Base-by-base conservation (phyloP, 1,140 invertebrate genomes). In the Cydia strobilella region DNA sequence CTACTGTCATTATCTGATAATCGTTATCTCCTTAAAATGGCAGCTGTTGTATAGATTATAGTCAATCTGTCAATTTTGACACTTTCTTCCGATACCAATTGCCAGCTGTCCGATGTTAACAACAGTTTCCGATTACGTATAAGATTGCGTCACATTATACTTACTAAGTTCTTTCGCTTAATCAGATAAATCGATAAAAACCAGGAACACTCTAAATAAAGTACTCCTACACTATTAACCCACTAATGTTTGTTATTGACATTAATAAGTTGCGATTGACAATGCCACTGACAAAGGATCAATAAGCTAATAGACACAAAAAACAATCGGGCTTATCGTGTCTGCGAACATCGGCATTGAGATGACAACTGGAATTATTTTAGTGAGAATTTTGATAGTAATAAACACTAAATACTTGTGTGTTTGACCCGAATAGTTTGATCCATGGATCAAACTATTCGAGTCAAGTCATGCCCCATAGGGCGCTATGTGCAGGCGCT, bases 271-370 rank as follows among this genome's bases (percentile, higher is more conserved):
- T 79, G n/a, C 79, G 90, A 91, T 85, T 87, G 88, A 90, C 88
- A 85, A 76, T 82, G 78, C 80, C 81, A 83, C 79, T 85, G 87
- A 84, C 83, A 82, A 77, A 75, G 81, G 78, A 87, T 84, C 54
- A 86, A 90, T 88, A 90, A 90, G 89, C 89, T 90, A 92, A 84
- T 81, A 84, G 77, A 86, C 80, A 82, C 73, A 87, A 74, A 77
- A 87, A 90, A 90, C 85, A 86, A 86, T 86, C 83, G 76, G 83
- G 86, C 87, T 90, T 78, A 82, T 90, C 89, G 90, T 91, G 90
- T 76, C 81, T 82, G 78, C 90, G 84, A 83, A 35, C 65, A 69
- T 69, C 85, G 88, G 89, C 90, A 91, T 91, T 91, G 90, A 91
- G 85, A 90, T 78, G 89, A 90, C 89, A 90, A 84, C 72, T 48